phyloP scores from a whole-genome alignment of 2,888 invertebrate genomes.

The Sepioteuthis lessoniana region DNA sequence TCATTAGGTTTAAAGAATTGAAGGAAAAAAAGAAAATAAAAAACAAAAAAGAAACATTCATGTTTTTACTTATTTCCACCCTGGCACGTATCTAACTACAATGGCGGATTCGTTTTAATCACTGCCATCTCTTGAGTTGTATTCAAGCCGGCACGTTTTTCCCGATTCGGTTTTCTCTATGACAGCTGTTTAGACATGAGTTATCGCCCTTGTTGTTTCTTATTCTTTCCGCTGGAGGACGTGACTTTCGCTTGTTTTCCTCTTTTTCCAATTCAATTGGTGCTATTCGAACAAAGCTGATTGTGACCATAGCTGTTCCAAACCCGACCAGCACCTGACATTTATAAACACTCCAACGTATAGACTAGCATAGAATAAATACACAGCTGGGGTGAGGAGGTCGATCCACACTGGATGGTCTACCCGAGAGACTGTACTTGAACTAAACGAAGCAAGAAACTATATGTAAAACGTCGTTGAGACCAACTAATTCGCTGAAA shows the following conservation, averaged over 20 bases:
- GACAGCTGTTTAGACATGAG: constrained; percentile 21
- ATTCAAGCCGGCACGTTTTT: neutral
- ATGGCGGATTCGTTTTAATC: neutral
- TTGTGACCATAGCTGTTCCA: neutral
- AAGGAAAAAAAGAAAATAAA: neutral
- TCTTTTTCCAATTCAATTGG: neutral
- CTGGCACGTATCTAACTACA: neutral
- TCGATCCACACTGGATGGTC: too few species aligned
- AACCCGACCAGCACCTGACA: neutral
- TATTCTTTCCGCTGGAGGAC: neutral
- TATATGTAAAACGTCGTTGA: too few species aligned
- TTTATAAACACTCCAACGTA: too few species aligned
- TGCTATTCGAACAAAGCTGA: neutral
- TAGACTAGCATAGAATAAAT: too few species aligned
- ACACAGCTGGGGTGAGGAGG: too few species aligned
- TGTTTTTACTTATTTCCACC: neutral
- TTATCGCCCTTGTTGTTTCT: neutral
- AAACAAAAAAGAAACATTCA: neutral
- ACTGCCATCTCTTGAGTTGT: neutral
- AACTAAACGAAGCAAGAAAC: too few species aligned
- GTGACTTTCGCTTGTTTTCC: constrained; percentile 10
- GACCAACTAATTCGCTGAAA: too few species aligned
- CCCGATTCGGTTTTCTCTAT: neutral
- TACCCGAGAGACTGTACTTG: too few species aligned
- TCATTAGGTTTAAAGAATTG: too few species aligned